Conservation (phyloP, 2,888 invertebrate genomes). For the Conops quadrifasciatus region DNA sequence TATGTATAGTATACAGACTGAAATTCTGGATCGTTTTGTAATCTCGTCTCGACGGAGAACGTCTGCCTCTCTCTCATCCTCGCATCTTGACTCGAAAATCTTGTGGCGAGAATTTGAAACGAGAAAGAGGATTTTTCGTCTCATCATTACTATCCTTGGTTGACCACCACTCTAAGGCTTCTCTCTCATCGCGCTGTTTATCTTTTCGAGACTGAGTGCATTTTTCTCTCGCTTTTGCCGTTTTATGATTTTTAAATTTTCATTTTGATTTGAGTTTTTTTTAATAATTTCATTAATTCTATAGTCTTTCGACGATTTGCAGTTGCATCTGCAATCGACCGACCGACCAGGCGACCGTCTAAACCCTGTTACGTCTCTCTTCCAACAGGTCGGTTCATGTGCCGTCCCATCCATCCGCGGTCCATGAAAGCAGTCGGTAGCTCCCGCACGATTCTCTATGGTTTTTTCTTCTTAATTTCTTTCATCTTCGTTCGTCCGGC, state of each 20-base stretch:
- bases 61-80: no score
- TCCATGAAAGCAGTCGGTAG: not conserved
- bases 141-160: no score
- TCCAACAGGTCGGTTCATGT: not conserved
- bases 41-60: no score
- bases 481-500: not conserved
- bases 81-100: no score
- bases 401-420: not conserved
- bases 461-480: conserved; percentile 10
- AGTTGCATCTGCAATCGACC: conserved; percentile 17
- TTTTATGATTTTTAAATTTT: not conserved
- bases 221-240: not conserved
- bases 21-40: no score
- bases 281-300: conserved; percentile 33
- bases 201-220: no score
- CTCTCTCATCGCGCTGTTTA: no score
- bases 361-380: no score
- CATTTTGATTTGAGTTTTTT: conserved; percentile 1
- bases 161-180: no score
- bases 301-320: conserved; percentile 27
- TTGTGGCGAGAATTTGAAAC: not conserved
- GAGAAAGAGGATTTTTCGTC: not conserved
- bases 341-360: not conserved
- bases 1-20: no score
- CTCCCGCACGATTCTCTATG: conserved; percentile 27